Conservation (phyloP, 2,113 vertebrate species). For the Tetrao urogallus region DNA sequence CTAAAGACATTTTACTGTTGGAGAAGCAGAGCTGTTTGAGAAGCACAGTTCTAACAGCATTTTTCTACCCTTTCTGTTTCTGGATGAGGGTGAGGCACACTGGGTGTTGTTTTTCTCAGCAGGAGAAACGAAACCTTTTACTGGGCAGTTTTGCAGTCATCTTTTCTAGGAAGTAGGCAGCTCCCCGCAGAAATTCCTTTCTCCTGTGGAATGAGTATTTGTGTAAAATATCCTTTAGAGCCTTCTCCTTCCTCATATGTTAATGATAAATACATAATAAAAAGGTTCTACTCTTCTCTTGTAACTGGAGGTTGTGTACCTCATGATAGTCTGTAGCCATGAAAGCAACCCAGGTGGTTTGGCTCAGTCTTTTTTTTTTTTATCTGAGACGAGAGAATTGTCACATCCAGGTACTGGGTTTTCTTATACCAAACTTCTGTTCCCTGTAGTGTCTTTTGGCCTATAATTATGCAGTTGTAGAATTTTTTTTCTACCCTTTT, state of each 20-base stretch:
- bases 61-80: slow-evolving; percentile 1
- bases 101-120: neutral
- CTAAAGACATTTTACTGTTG: neutral
- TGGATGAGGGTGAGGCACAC: neutral
- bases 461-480: neutral
- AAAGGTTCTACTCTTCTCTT: neutral
- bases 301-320: neutral
- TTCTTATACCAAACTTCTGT: neutral
- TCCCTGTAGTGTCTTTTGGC: neutral
- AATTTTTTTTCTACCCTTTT: neutral
- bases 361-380: neutral
- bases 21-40: neutral
- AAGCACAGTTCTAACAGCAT: neutral
- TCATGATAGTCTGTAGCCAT: neutral
- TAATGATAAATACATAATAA: neutral
- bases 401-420: neutral
- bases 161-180: neutral
- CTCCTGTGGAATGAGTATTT: neutral
- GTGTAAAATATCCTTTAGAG: neutral
- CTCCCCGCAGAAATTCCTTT: neutral
- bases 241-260: neutral
- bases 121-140: neutral
- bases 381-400: neutral
- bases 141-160: neutral
- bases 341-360: neutral